Evolutionary conservation across 2,888 invertebrate species (phyloP).

Genomic region (Trachelus stipa): DNA sequence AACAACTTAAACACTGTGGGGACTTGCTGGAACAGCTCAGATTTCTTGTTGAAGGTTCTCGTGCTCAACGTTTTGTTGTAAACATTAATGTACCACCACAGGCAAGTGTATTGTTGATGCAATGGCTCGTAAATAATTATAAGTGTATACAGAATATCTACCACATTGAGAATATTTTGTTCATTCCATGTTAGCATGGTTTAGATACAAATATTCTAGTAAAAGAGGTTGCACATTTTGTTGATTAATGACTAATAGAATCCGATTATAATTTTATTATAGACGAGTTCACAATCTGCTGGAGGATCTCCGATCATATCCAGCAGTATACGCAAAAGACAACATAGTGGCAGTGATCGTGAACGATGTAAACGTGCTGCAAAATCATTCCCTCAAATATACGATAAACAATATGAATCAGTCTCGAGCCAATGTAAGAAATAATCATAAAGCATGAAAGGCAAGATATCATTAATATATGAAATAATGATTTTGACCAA

Average conservation of each 20-base stretch:
- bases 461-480: not conserved
- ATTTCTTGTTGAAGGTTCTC: slow-evolving; percentile 57
- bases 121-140: slow-evolving; percentile 8
- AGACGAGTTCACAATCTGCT: slow-evolving; percentile 44
- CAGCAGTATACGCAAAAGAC: slow-evolving; percentile 53
- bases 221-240: not conserved
- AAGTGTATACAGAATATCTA: not conserved
- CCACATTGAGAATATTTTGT: not conserved
- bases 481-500: not conserved
- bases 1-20: slow-evolving; percentile 53
- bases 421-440: slow-evolving; percentile 37
- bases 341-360: slow-evolving; percentile 51
- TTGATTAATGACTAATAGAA: not conserved
- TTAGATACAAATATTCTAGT: not conserved
- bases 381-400: slow-evolving; percentile 38
- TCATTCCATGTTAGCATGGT: not conserved
- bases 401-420: slow-evolving; percentile 36
- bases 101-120: slow-evolving; percentile 27
- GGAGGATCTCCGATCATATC: slow-evolving; percentile 54
- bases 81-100: slow-evolving; percentile 62
- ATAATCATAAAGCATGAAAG: not conserved
- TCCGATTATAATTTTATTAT: slow-evolving; percentile 12
- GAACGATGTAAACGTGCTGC: slow-evolving; percentile 52
- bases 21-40: slow-evolving; percentile 60
- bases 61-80: slow-evolving; percentile 59